phyloP scores from a whole-genome alignment of 2,797 vertebrate species.

The Melanotaenia pygmaea region DNA sequence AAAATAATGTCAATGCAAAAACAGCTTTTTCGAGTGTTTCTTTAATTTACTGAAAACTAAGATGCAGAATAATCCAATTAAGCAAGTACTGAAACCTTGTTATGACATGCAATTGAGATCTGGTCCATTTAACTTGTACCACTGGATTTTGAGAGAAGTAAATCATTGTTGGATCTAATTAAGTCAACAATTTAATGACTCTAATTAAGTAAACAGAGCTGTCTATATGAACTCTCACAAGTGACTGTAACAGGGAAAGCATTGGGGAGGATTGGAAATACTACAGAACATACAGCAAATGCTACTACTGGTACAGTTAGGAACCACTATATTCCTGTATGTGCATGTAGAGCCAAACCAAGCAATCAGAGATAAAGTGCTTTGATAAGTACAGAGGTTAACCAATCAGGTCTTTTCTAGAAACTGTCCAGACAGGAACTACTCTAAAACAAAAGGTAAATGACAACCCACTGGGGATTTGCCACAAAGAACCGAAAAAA shows the following conservation, averaged over 20 bases:
- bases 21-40: not conserved
- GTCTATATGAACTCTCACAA: too few species aligned
- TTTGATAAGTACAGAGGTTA: not conserved
- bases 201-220: too few species aligned
- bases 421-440: not conserved
- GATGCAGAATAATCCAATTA: not conserved
- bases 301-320: not conserved
- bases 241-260: too few species aligned
- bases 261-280: too few species aligned
- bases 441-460: not conserved
- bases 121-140: not conserved
- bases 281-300: not conserved
- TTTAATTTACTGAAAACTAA: not conserved
- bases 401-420: not conserved
- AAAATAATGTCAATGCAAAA: not conserved
- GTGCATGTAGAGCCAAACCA: not conserved
- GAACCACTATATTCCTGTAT: not conserved
- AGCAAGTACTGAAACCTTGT: not conserved
- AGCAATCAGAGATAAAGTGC: not conserved
- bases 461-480: not conserved
- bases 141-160: not conserved
- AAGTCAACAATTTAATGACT: not conserved
- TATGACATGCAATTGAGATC: not conserved
- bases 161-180: not conserved
- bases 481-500: not conserved